A percentile compares a stretch with the other conserved stretches of the same genome.
Conservation (phyloP, 2,888 invertebrate species). For the Eupeodes luniger region DNA sequence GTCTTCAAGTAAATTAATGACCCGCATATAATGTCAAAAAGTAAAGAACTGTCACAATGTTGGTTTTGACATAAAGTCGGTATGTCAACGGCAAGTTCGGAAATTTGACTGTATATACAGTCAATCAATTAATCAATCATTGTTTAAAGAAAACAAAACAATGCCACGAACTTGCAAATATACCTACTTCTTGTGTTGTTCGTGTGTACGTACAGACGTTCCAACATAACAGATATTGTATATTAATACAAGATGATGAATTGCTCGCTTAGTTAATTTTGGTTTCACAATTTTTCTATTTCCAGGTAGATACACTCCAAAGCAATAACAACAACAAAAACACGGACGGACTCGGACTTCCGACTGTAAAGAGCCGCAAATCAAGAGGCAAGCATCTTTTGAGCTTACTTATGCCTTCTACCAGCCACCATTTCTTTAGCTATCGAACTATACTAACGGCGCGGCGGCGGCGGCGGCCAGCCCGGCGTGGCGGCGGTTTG, state of each 20-base stretch:
- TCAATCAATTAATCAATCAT: slow-evolving; percentile 60
- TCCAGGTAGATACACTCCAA: slow-evolving; percentile 38
- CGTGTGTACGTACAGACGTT: neutral
- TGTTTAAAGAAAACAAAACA: slow-evolving; percentile 36
- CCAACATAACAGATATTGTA: too few species aligned
- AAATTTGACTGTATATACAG: slow-evolving; percentile 24
- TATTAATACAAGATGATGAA: slow-evolving; percentile 35
- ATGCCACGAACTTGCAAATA: slow-evolving; percentile 40
- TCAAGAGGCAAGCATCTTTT: slow-evolving; percentile 56
- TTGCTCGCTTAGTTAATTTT: slow-evolving; percentile 56
- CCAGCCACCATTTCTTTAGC: neutral
- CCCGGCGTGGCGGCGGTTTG: too few species aligned
- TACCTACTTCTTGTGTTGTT: neutral
- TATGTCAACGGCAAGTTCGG: neutral
- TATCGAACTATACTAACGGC: neutral
- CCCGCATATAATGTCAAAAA: slow-evolving; percentile 37
- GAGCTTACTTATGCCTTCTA: neutral
- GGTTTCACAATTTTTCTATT: slow-evolving; percentile 71
- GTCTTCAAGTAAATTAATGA: slow-evolving; percentile 15
- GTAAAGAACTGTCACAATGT: slow-evolving; percentile 35
- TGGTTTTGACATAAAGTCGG: slow-evolving; percentile 28
- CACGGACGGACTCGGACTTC: slow-evolving; percentile 74
- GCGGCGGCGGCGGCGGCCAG: too few species aligned
- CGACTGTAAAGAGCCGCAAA: slow-evolving; percentile 55
- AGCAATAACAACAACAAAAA: slow-evolving; percentile 52